Conservation (phyloP, 2,113 vertebrate species). For the Semicossyphus pulcher region DNA sequence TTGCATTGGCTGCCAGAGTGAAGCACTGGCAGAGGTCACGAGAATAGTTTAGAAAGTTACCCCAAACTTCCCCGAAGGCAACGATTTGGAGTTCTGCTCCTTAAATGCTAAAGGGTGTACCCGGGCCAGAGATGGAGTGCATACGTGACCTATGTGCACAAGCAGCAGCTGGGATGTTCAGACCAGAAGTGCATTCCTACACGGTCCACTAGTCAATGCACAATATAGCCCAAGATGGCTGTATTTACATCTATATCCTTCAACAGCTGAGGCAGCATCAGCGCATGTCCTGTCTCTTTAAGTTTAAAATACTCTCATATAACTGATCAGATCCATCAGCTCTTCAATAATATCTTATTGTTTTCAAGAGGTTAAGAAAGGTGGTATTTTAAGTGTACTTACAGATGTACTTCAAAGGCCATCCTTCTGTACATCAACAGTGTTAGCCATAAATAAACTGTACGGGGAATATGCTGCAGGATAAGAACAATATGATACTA, state of each 20-base stretch:
- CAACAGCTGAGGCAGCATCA: neutral
- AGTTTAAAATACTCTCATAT: no score
- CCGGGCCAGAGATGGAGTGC: constrained; percentile 33
- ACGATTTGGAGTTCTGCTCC: neutral
- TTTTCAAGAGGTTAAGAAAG: no score
- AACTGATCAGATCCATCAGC: neutral
- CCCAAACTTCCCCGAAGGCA: constrained; percentile 15
- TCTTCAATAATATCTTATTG: neutral
- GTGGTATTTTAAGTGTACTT: no score
- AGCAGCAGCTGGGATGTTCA: constrained; percentile 47
- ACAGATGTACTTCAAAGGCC: no score
- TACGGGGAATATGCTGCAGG: no score
- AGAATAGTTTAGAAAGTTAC: constrained; percentile 4
- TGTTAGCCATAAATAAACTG: no score
- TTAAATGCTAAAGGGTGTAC: constrained; percentile 18
- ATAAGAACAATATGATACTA: no score
- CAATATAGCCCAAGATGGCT: constrained; percentile 3
- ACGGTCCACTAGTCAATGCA: constrained; percentile 25
- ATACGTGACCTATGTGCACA: constrained; percentile 47
- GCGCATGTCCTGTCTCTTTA: neutral
- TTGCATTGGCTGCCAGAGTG: no score
- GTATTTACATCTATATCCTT: constrained; percentile 7
- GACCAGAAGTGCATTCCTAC: constrained; percentile 36
- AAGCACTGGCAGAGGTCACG: constrained; percentile 11
- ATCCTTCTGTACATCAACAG: no score